Base-by-base conservation (phyloP, 2,888 invertebrate genomes). In the Argyra leucocephala region DNA sequence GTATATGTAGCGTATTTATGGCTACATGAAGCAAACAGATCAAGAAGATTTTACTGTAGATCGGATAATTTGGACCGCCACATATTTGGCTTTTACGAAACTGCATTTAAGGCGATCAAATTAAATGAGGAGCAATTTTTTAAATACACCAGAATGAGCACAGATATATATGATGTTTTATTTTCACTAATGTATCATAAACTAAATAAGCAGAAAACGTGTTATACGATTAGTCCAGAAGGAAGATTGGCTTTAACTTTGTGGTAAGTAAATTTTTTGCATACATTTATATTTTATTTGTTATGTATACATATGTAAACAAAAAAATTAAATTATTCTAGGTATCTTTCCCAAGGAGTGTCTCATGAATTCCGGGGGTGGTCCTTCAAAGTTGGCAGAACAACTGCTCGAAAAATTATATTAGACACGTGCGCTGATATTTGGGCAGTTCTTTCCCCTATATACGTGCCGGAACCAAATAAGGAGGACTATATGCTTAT, bases 351-450 rank as follows among this genome's bases (percentile, higher is more conserved):
- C 4, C 63, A 64, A 37, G 64, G 63, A 22, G 26, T 22, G 7
- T 22, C 63, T 6, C 22, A 12, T 21, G n/a, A 61, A 15, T 57
- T 58, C n/a, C 22, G 58, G 10, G 37, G 1, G 36, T 63, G 37
- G 37, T 23, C 15, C 21, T 66, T 58, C 61, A 67, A 66, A 61
- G 57, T 67, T 5, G 64, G 67, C 6, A 37, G 15, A 26, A n/a
- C 57, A n/a, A 67, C 66, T 4, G 64, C 60, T 7, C 37, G 62
- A 26, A 36, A 36, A 61, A 66, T 64, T 21, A 64, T 67, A 21
- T 6, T 61, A 3, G 65, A 67, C 12, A 64, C 65, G 5, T 63
- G n/a, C n/a, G n/a, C n/a, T n/a, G 58, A 37, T 23, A 31, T 64
- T 23, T 65, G 64, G 64, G 15, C 62, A 31, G n/a, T n/a, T 10